Percentiles rank a stretch among this genome's conserved stretches.
Evolutionary conservation across 2,888 invertebrate genomes (phyloP).

Genomic region (Ernsta delagoae): DNA sequence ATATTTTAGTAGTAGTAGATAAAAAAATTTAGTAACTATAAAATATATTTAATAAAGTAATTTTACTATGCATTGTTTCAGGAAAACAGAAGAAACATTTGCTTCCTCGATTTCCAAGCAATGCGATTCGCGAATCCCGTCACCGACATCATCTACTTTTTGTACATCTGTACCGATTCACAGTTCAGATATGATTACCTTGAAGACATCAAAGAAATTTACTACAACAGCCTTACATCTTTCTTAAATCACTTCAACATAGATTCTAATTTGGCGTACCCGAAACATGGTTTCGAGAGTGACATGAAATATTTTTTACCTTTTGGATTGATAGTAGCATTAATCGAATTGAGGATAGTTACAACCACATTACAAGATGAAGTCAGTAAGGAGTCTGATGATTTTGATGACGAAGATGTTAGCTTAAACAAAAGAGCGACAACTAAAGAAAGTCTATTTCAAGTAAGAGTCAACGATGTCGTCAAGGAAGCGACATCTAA

Average conservation of each 20-base stretch:
- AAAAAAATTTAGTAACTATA: too few relatives aligned
- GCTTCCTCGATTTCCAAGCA: constrained; percentile 73
- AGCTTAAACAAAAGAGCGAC: not conserved
- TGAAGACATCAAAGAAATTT: constrained; percentile 54
- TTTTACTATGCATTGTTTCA: too few relatives aligned
- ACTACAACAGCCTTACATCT: constrained; percentile 59
- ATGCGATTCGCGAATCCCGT: constrained; percentile 69
- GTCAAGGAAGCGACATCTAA: constrained; percentile 60
- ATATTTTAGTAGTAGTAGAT: too few relatives aligned
- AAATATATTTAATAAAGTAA: too few relatives aligned
- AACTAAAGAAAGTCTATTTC: constrained; percentile 49
- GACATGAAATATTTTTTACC: constrained; percentile 60
- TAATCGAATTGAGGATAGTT: constrained; percentile 64
- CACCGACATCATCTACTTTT: constrained; percentile 66
- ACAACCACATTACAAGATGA: constrained; percentile 56
- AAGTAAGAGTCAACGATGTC: constrained; percentile 64
- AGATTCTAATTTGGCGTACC: constrained; percentile 56
- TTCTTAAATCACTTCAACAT: constrained; percentile 57
- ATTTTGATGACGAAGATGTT: constrained; percentile 37
- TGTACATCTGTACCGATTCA: constrained; percentile 67
- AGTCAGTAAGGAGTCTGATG: constrained; percentile 33
- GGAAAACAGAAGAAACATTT: constrained; percentile 56
- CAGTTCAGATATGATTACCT: constrained; percentile 63
- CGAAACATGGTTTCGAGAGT: constrained; percentile 54
- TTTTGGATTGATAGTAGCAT: constrained; percentile 64